Evolutionary conservation across 2,888 invertebrate genomes (phyloP), one percentile per base, ranked within the genome.

Genomic region (Pristionchus fissidentatus): DNA sequence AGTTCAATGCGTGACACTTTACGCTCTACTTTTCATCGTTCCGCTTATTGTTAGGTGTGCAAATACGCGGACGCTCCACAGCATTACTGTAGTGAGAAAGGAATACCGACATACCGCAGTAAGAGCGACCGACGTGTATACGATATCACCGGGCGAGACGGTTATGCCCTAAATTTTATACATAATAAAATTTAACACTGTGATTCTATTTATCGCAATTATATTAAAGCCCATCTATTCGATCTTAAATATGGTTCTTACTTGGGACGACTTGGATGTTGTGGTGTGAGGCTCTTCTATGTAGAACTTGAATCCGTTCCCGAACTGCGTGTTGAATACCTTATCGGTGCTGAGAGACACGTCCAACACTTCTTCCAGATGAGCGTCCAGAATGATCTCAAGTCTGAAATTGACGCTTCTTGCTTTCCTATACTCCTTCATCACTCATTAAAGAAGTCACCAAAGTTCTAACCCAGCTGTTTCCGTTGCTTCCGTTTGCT

Each of bases 291-390:
- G 49, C n/a, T 46, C 49, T 19, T 75, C 49, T 0, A 75, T 19
- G n/a, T 46, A 75, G 75, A 75, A 75, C 32, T 52, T 75, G 49
- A 75, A 75, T 35, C 75, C 75, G 19, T 75, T 75, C 13, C n/a
- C 32, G 15, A 32, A 19, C 10, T 46, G 46, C 1, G 41, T 49
- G 19, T 46, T 52, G 75, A 75, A 75, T 29, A 75, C 75, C 32
- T 46, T 49, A 8, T 75, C 49, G 10, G 75, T 75, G 2, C 49
- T 22, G 3, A 52, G 49, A 32, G 49, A 29, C 3, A 52, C 49
- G 19, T 75, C 49, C 13, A 52, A 15, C 29, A 75, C 26, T 32
- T 75, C 75, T 19, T 75, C 75, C 75, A 75, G 19, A 8, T 75
- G 75, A 3, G 75, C 46, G 41, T 75, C 75, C 7, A 75, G 75